phyloP scores from a whole-genome alignment of 2,888 invertebrate species.

The Polydrusus cervinus region DNA sequence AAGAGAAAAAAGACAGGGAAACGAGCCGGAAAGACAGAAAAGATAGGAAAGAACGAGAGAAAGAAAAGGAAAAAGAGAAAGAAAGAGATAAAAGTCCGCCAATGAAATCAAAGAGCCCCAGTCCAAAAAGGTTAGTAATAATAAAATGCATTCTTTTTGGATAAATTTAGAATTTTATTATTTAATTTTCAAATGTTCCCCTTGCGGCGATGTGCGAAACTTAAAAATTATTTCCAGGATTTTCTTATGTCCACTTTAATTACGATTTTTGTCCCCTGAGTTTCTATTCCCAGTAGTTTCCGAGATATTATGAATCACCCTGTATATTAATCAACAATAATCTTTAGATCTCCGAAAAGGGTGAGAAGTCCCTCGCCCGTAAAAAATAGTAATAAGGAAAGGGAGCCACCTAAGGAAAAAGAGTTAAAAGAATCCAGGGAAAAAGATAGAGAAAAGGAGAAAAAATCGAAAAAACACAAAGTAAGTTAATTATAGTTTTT shows the following conservation, averaged over 20 bases:
- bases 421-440: conserved; percentile 57
- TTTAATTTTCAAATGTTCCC: no score
- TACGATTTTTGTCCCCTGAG: no score
- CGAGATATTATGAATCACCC: no score
- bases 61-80: conserved; percentile 72
- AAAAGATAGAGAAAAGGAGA: conserved; percentile 69
- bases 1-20: conserved; percentile 71
- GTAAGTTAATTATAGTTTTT: conserved; percentile 46
- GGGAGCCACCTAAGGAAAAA: conserved; percentile 67
- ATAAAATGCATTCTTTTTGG: background rate
- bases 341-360: conserved; percentile 65
- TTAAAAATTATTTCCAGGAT: no score
- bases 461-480: conserved; percentile 74
- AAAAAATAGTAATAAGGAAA: conserved; percentile 58
- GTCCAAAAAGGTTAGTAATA: conserved; percentile 61
- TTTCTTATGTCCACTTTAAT: no score
- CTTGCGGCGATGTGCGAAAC: no score
- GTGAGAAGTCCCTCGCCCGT: conserved; percentile 63
- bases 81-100: conserved; percentile 71
- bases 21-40: conserved; percentile 73
- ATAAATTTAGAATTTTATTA: no score
- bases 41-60: conserved; percentile 72
- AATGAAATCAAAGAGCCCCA: conserved; percentile 62
- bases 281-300: no score
- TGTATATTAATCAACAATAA: no score